Evolutionary conservation across 2,797 vertebrate species (phyloP), one percentile per base, ranked within the genome.

Genomic region (Triplophysa bombifrons): DNA sequence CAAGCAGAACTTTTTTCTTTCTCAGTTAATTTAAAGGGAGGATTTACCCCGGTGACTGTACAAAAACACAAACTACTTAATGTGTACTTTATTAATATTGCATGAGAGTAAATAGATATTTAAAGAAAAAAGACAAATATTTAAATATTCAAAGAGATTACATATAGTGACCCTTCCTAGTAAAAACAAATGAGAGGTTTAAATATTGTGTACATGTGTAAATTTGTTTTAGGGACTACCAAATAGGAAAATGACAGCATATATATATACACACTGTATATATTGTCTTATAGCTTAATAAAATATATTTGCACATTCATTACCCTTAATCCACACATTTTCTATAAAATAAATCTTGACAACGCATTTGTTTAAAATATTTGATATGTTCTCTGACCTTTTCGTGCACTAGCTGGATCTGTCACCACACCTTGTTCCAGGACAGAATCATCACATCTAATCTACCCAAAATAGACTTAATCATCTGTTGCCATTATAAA

Each of bases 1-100:
- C 80, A 63, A 72, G 74, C 69, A 41, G 30, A 75, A 76, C 61
- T 17, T 27, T 78, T 56, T 78, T 65, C 78, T 68, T 81, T 79
- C 85, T 82, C 73, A 82, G 83, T 83, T 88, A 76, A 86, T 83
- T 88, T 86, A 83, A n/a, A 77, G 63, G 34, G 0, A 34, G 38
- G 60, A 51, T 46, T 67, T 8, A 30, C 44, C 72, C 30, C 51
- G 0, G 44, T 30, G 55, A 41, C 50, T 46, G 22, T 80, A 63
- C 30, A 67, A 50, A 81, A 66, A 81, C 82, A 72, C 72, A 14
- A 61, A 30, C 60, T 30, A 51, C 50, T 75, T 70, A 9, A 64
- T 73, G 13, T 50, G 30, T 19, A 7, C 41, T 30, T 19, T 56
- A 80, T 22, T 6, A 78, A 76, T 27, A 10, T n/a, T 0, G 34